Percentiles rank a stretch among this genome's conserved stretches.
Evolutionary conservation across 2,797 vertebrate genomes (phyloP).

Genomic region (Darevskia mixta): DNA sequence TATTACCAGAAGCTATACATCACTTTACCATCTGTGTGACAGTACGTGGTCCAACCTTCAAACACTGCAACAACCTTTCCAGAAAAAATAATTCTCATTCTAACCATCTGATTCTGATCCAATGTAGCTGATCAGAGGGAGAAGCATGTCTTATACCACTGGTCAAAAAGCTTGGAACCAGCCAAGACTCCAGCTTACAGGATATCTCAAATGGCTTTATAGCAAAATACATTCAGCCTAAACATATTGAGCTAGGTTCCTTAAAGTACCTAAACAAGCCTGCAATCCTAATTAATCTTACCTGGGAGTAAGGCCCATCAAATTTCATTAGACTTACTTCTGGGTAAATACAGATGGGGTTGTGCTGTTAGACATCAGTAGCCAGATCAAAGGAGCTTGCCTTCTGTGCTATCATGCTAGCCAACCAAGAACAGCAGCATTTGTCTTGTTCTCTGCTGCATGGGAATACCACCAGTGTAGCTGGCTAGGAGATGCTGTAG

Average conservation of each 20-base stretch:
- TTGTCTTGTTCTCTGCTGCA: neutral
- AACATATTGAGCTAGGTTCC: neutral
- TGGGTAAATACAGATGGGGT: too few relatives aligned
- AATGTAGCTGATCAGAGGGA: neutral
- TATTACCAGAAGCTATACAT: conserved; percentile 32
- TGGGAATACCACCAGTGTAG: neutral
- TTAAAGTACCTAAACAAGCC: neutral
- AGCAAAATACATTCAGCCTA: neutral
- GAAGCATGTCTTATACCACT: neutral
- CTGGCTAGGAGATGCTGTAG: neutral
- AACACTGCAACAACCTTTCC: neutral
- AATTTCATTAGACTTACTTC: too few relatives aligned
- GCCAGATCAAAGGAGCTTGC: neutral
- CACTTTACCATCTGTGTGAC: conserved; percentile 15
- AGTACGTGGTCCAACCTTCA: neutral
- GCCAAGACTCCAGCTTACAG: neutral
- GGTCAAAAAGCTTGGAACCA: neutral
- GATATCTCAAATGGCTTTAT: neutral
- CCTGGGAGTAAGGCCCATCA: too few relatives aligned
- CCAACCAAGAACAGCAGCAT: neutral
- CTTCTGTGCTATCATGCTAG: neutral
- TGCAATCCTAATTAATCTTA: too few relatives aligned
- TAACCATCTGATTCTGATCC: neutral
- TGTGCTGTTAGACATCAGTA: neutral
- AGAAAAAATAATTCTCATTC: conserved; percentile 19